Evolutionary conservation across 2,113 vertebrate genomes (phyloP).

Genomic region (Uria aalge): DNA sequence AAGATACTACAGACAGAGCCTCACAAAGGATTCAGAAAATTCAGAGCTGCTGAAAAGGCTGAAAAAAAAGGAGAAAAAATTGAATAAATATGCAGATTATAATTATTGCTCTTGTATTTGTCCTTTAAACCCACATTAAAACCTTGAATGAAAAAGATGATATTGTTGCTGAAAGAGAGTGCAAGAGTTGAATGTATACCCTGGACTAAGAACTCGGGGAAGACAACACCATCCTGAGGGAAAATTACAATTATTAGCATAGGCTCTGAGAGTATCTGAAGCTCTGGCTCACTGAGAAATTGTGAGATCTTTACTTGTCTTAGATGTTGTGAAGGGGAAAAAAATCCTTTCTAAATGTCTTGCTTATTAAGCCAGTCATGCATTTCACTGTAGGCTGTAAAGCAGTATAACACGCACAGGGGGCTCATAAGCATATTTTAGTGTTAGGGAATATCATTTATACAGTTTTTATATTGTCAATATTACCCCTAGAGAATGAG

Average conservation of each 20-base stretch:
- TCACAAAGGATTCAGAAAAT: neutral
- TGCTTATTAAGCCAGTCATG: constrained; percentile 74
- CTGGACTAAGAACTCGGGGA: neutral
- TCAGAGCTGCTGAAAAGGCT: neutral
- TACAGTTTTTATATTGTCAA: constrained; percentile 71
- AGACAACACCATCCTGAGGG: constrained; percentile 17
- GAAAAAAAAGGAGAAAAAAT: neutral
- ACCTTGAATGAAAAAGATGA: neutral
- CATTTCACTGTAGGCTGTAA: constrained; percentile 69
- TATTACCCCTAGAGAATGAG: constrained; percentile 68
- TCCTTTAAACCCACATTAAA: neutral
- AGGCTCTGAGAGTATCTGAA: neutral
- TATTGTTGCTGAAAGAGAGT: neutral
- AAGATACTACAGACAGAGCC: neutral
- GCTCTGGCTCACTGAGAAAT: constrained; percentile 11
- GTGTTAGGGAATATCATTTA: constrained; percentile 75
- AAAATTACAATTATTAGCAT: neutral
- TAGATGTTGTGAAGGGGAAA: neutral
- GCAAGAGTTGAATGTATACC: neutral
- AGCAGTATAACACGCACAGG: constrained; percentile 66
- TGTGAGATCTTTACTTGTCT: constrained; percentile 31
- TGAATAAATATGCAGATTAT: neutral
- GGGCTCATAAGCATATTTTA: constrained; percentile 75
- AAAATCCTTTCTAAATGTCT: constrained; percentile 58
- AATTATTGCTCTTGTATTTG: neutral